Evolutionary conservation across 1,140 invertebrate species (phyloP).

Genomic region (Hyles vespertilio): DNA sequence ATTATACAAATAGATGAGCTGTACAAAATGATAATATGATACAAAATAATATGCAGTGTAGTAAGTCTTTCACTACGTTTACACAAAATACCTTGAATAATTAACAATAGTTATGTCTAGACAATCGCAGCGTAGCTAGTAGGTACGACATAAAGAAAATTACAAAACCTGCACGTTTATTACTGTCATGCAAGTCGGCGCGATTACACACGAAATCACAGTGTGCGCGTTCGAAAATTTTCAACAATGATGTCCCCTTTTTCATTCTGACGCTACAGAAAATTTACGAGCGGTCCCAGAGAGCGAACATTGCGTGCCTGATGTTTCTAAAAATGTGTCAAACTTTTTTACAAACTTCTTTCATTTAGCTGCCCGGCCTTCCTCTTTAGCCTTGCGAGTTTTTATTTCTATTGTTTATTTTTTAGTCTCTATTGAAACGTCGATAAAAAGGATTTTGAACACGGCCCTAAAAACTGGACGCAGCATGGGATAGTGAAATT

Average conservation of each 20-base stretch:
- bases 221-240: constrained; percentile 64
- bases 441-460: constrained; percentile 57
- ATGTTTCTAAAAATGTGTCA: constrained; percentile 75
- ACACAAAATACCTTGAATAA: neutral
- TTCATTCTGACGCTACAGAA: constrained; percentile 71
- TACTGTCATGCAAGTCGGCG: constrained; percentile 46
- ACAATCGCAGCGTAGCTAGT: neutral
- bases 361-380: constrained; percentile 70
- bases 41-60: no score
- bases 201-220: constrained; percentile 57
- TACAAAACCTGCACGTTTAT: constrained; percentile 28
- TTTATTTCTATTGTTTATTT: constrained; percentile 67
- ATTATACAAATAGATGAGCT: neutral
- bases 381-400: constrained; percentile 60
- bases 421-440: constrained; percentile 68
- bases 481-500: constrained; percentile 49
- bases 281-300: constrained; percentile 66
- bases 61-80: no score
- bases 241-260: constrained; percentile 72
- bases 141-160: neutral
- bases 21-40: neutral
- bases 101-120: constrained; percentile 6
- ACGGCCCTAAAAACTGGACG: constrained; percentile 44
- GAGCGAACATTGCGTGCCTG: constrained; percentile 64
- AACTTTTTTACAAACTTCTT: constrained; percentile 74